phyloP scores from a whole-genome alignment of 2,113 vertebrate genomes.

The Ascaphus truei region DNA sequence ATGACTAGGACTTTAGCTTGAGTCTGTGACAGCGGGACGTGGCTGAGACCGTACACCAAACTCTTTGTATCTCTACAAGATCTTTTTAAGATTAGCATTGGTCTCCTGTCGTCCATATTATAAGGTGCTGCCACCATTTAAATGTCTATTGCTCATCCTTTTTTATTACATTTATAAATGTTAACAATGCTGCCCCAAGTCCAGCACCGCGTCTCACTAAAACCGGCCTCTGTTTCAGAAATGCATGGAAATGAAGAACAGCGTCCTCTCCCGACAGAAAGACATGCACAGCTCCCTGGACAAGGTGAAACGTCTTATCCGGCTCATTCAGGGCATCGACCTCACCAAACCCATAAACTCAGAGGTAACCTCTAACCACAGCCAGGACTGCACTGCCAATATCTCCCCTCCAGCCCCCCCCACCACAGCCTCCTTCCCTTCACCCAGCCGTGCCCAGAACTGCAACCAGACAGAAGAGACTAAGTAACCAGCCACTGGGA shows the following conservation, averaged over 20 bases:
- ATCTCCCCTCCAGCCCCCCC: constrained; percentile 62
- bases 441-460: constrained; percentile 74
- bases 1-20: no score
- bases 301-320: constrained; percentile 92
- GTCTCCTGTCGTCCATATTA: no score
- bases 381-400: constrained; percentile 62
- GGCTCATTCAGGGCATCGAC: constrained; percentile 92
- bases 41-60: no score
- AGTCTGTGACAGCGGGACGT: no score
- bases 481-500: constrained; percentile 75
- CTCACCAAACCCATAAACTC: constrained; percentile 82
- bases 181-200: no score
- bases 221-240: constrained; percentile 82
- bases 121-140: no score
- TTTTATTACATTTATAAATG: no score
- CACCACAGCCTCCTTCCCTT: constrained; percentile 51
- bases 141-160: no score
- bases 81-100: no score
- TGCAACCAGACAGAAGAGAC: constrained; percentile 77
- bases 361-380: constrained; percentile 66
- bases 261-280: constrained; percentile 90
- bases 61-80: no score
- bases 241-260: constrained; percentile 98
- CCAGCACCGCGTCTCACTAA: no score
- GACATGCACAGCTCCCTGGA: constrained; percentile 96